Evolutionary conservation across 2,888 invertebrate genomes (phyloP).

Genomic region (Thysanoteuthis rhombus): DNA sequence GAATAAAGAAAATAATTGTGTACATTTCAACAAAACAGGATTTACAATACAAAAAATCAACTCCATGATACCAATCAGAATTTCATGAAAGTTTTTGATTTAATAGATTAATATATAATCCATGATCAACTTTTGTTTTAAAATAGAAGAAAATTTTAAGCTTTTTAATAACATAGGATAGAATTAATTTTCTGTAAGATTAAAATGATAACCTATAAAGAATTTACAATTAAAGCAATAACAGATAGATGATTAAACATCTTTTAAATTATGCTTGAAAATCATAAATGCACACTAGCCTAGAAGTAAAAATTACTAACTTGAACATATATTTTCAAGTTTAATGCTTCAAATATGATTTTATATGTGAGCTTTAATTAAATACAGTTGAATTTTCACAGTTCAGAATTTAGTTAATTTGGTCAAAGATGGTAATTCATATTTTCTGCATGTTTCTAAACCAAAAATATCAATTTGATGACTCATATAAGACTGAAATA

Average conservation of each 20-base stretch:
- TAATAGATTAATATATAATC: not conserved
- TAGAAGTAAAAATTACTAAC: not conserved
- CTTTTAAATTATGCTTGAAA: not conserved
- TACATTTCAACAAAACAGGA: not conserved
- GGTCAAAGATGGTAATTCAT: not conserved
- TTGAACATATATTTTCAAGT: not conserved
- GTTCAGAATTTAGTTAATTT: not conserved
- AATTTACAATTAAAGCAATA: not conserved
- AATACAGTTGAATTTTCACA: not conserved
- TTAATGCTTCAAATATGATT: not conserved
- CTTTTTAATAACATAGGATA: not conserved
- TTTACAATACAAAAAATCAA: not conserved
- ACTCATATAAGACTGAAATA: not conserved
- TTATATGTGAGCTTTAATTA: not conserved
- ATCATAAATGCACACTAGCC: not conserved
- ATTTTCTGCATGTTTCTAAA: not conserved
- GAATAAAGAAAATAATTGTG: not conserved
- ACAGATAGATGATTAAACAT: not conserved
- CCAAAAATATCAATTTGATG: not conserved
- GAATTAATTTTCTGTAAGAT: not conserved
- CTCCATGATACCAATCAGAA: not conserved
- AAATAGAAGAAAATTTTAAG: not conserved
- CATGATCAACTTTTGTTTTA: not conserved
- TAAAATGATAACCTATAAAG: not conserved
- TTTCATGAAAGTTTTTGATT: not conserved